phyloP scores from a whole-genome alignment of 2,888 invertebrate species.

The Drosophila neutralis region DNA sequence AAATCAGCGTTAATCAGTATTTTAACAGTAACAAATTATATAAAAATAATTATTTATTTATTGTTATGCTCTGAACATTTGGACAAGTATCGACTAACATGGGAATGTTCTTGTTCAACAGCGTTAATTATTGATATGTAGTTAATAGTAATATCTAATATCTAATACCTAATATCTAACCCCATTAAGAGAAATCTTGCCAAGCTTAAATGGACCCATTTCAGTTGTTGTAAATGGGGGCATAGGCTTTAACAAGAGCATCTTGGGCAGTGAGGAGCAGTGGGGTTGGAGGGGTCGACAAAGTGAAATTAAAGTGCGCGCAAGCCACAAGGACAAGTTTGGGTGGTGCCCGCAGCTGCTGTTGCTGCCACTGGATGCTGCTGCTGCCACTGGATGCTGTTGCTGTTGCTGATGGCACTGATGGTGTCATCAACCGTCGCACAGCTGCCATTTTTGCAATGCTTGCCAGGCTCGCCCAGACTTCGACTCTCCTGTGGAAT shows the following conservation, averaged over 20 bases:
- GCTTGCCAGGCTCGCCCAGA: conserved; percentile 5
- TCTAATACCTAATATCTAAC: no score
- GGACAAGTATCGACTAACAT: background rate
- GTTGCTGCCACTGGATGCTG: conserved; percentile 26
- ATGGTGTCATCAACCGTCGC: conserved; percentile 15
- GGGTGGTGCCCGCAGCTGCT: conserved; percentile 74
- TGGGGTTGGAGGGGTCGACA: conserved; percentile 39
- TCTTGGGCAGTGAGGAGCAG: conserved; percentile 18
- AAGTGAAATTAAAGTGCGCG: conserved; percentile 79
- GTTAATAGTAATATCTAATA: background rate
- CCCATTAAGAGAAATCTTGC: background rate
- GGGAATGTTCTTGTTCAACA: background rate
- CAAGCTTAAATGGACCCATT: background rate
- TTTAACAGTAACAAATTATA: background rate
- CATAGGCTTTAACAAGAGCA: conserved; percentile 1
- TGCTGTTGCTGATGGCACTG: background rate
- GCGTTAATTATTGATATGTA: background rate
- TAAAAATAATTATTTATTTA: background rate
- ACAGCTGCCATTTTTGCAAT: conserved; percentile 13
- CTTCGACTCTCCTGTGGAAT: conserved; percentile 26
- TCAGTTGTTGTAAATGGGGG: background rate
- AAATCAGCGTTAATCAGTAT: background rate
- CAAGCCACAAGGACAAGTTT: conserved; percentile 71
- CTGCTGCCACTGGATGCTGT: background rate
- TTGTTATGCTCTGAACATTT: background rate